Evolutionary conservation across 2,113 vertebrate genomes (phyloP).

Genomic region (Lamprologus lemairii): DNA sequence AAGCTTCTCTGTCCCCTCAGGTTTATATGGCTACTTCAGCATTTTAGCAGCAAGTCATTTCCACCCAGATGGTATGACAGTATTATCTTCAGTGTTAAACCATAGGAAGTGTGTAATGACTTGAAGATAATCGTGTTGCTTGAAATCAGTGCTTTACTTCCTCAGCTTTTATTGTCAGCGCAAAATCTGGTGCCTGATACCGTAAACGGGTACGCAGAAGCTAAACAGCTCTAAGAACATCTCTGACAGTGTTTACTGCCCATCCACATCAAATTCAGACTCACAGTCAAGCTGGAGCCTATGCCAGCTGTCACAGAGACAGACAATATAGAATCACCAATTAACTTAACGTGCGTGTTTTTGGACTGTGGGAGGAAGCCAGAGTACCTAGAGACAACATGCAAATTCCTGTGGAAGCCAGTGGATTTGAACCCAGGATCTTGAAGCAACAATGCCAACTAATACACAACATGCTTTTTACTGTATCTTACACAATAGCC

Average conservation of each 20-base stretch:
- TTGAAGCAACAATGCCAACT: background rate
- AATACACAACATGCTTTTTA: background rate
- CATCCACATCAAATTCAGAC: background rate
- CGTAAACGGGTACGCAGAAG: background rate
- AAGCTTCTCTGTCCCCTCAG: constrained; percentile 9
- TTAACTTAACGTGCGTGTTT: background rate
- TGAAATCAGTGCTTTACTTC: background rate
- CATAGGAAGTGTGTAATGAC: constrained; percentile 19
- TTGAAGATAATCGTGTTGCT: background rate
- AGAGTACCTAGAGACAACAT: background rate
- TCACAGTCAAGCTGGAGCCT: background rate
- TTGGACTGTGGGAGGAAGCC: background rate
- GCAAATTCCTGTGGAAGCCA: background rate
- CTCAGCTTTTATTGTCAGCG: background rate
- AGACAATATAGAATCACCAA: background rate
- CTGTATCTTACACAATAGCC: background rate
- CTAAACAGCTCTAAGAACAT: background rate
- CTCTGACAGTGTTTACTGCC: background rate
- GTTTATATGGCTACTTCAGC: constrained; percentile 16
- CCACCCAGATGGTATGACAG: constrained; percentile 20
- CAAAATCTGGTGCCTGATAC: background rate
- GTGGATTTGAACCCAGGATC: background rate
- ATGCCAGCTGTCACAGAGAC: background rate
- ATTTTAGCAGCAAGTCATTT: constrained; percentile 24
- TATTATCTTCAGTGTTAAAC: constrained; percentile 22